A percentile compares a stretch with the other conserved stretches of the same genome.
These are phyloP conservation scores for Glyptemys insculpta DNA, from an alignment of 2,797 vertebrate species.

Conservation along the genomic window DNA sequence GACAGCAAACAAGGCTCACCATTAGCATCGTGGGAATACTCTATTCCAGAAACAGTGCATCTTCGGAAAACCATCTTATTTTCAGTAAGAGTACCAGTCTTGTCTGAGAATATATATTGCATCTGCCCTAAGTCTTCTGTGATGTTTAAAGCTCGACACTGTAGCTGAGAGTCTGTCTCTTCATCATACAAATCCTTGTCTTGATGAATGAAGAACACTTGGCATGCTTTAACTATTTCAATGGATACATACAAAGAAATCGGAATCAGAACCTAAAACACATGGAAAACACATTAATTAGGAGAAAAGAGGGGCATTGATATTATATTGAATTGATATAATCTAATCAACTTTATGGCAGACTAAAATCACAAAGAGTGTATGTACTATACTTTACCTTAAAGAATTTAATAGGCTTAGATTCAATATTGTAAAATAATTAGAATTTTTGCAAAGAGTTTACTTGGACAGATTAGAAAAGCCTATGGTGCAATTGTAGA, in stretches of 20 bases:
- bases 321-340: not conserved
- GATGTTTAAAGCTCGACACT: slow-evolving; percentile 97
- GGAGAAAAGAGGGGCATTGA: not conserved
- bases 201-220: slow-evolving; percentile 98
- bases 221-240: slow-evolving; percentile 98
- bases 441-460: slow-evolving; percentile 51
- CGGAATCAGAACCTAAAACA: slow-evolving; percentile 93
- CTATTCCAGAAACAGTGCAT: slow-evolving; percentile 94
- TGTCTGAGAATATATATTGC: slow-evolving; percentile 98
- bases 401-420: slow-evolving; percentile 54
- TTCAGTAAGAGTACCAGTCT: slow-evolving; percentile 97
- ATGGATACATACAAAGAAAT: slow-evolving; percentile 99
- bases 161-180: slow-evolving; percentile 94
- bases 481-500: slow-evolving; percentile 34
- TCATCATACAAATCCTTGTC: slow-evolving; percentile 94
- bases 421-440: slow-evolving; percentile 55
- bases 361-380: not conserved
- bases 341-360: slow-evolving; percentile 21
- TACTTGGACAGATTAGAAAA: slow-evolving; percentile 57
- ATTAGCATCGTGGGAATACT: slow-evolving; percentile 97
- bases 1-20: slow-evolving; percentile 83
- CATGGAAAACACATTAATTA: slow-evolving; percentile 38
- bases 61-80: slow-evolving; percentile 99
- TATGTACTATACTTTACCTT: slow-evolving; percentile 66
- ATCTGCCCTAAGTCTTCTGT: slow-evolving; percentile 98